These are phyloP conservation scores for Esox masquinongy DNA, from an alignment of 2,797 vertebrate species.

Conservation along the genomic window DNA sequence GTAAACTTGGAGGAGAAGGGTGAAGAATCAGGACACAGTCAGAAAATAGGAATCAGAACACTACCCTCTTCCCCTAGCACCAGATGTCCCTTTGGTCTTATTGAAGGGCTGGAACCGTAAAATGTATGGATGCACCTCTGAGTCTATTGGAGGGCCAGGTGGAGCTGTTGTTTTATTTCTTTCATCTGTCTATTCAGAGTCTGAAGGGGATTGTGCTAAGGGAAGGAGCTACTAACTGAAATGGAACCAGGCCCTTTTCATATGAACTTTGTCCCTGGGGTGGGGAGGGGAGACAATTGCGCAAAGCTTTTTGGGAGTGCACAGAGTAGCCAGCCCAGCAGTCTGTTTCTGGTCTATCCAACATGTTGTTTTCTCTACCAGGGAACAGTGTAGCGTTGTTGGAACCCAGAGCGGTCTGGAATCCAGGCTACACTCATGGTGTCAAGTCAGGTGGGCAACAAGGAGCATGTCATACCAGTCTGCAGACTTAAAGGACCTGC, in stretches of 20 bases:
- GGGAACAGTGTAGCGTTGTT: neutral
- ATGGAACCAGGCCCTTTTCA: conserved; percentile 5
- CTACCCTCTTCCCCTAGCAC: neutral
- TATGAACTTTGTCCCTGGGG: conserved; percentile 9
- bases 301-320: conserved; percentile 10
- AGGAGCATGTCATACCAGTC: conserved; percentile 13
- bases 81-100: neutral
- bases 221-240: conserved; percentile 7
- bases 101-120: conserved; percentile 18
- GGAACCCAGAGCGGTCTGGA: neutral
- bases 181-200: neutral
- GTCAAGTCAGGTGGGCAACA: neutral
- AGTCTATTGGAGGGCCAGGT: neutral
- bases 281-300: neutral
- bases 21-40: neutral
- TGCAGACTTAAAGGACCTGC: conserved; percentile 19
- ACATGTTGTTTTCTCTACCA: too few relatives aligned
- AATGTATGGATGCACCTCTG: conserved; percentile 5
- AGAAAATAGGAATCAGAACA: neutral
- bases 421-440: neutral
- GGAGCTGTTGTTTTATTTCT: neutral
- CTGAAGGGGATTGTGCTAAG: neutral
- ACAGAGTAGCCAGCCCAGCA: neutral
- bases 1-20: neutral
- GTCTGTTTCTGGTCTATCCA: neutral